Evolutionary conservation across 2,113 vertebrate genomes (phyloP).

Genomic region (Dromaius novaehollandiae): DNA sequence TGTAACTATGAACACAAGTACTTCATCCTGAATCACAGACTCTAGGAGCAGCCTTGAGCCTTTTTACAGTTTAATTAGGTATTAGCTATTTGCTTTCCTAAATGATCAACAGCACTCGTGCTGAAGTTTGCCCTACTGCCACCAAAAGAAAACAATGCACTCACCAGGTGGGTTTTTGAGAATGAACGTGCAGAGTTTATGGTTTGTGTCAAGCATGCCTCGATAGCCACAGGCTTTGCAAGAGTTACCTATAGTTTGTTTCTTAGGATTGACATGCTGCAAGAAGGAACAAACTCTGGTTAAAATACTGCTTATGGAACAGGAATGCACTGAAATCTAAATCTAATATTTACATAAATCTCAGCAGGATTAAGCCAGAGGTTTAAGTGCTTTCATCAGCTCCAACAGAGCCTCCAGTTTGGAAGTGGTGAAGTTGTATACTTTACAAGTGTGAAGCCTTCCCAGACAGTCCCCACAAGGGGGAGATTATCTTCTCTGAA

Average conservation of each 20-base stretch:
- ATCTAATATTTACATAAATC: background rate
- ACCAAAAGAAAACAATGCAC: background rate
- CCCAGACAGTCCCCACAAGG: background rate
- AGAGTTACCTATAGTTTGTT: conserved; percentile 98
- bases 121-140: background rate
- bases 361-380: fast-evolving
- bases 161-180: conserved; percentile 99
- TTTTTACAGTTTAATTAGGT: background rate
- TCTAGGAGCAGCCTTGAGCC: background rate
- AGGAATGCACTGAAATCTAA: background rate
- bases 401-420: background rate
- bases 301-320: background rate
- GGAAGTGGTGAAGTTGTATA: fast-evolving
- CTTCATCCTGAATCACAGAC: background rate
- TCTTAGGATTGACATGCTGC: conserved; percentile 98
- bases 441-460: fast-evolving
- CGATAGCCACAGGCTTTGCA: conserved; percentile 99
- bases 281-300: background rate
- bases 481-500: background rate
- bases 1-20: background rate
- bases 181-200: conserved; percentile 99
- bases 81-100: fast-evolving
- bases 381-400: background rate
- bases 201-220: conserved; percentile 98
- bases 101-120: background rate